These are phyloP conservation scores for Labeo catla DNA, from an alignment of 2,113 vertebrate genomes.

Conservation along the genomic window DNA sequence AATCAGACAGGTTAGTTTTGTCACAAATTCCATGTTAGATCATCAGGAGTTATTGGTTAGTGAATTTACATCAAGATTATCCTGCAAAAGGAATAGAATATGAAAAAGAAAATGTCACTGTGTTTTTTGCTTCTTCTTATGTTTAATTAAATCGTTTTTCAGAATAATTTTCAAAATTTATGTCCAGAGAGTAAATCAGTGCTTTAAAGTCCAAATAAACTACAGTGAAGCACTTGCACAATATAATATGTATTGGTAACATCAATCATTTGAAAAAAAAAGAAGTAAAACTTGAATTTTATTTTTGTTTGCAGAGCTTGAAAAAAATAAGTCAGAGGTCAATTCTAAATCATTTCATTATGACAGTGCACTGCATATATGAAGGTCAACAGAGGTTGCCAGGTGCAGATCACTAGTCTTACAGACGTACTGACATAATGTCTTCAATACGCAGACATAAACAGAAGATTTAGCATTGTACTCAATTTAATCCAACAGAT, in stretches of 20 bases:
- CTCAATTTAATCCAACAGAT: conserved; percentile 36
- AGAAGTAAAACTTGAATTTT: background rate
- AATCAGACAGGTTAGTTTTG: background rate
- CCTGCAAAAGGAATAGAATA: background rate
- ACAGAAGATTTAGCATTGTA: conserved; percentile 14
- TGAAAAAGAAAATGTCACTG: background rate
- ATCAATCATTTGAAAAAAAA: background rate
- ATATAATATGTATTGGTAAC: background rate
- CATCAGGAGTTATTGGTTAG: background rate
- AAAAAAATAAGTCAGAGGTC: background rate
- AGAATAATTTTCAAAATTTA: background rate
- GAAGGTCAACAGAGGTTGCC: background rate
- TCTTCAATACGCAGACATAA: conserved; percentile 14
- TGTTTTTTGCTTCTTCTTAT: background rate
- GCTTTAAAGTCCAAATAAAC: background rate
- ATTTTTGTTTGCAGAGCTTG: too few species aligned
- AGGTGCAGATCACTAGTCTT: background rate
- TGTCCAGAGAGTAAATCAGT: background rate
- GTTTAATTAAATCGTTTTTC: background rate
- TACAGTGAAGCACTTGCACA: background rate
- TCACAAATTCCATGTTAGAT: background rate
- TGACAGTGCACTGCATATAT: background rate
- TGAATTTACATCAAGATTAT: background rate
- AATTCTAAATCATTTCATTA: background rate
- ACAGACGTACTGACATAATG: conserved; percentile 3